Evolutionary conservation across 2,113 vertebrate species (phyloP).

Genomic region (Zonotrichia leucophrys): DNA sequence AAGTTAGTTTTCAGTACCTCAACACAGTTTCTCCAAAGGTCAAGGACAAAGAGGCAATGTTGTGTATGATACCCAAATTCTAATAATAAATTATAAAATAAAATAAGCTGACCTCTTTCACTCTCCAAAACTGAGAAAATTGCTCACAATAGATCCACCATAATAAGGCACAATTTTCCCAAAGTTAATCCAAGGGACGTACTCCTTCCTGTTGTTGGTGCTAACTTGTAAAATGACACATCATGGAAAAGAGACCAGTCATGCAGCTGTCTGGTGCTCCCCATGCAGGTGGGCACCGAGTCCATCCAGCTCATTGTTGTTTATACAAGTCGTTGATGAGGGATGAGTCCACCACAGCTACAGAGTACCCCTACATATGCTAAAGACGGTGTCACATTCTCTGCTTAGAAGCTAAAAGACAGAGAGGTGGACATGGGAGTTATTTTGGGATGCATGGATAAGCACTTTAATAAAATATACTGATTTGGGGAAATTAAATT

Average conservation of each 20-base stretch:
- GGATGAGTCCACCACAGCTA: neutral
- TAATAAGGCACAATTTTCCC: neutral
- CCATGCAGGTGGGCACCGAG: fast-evolving
- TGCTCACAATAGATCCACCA: neutral
- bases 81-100: neutral
- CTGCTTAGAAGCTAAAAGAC: neutral
- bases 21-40: neutral
- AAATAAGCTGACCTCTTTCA: neutral
- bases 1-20: neutral
- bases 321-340: fast-evolving
- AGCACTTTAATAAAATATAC: neutral
- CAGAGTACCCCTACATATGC: fast-evolving
- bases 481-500: neutral
- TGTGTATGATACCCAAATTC: neutral
- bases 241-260: neutral
- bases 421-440: neutral
- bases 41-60: neutral
- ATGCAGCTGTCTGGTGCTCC: neutral
- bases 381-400: neutral
- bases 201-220: neutral
- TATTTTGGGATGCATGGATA: neutral
- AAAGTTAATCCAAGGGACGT: neutral
- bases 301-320: neutral
- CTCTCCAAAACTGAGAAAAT: neutral
- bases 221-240: neutral